Conservation (phyloP, 2,888 invertebrate species). For the Heterodera filipjevi region DNA sequence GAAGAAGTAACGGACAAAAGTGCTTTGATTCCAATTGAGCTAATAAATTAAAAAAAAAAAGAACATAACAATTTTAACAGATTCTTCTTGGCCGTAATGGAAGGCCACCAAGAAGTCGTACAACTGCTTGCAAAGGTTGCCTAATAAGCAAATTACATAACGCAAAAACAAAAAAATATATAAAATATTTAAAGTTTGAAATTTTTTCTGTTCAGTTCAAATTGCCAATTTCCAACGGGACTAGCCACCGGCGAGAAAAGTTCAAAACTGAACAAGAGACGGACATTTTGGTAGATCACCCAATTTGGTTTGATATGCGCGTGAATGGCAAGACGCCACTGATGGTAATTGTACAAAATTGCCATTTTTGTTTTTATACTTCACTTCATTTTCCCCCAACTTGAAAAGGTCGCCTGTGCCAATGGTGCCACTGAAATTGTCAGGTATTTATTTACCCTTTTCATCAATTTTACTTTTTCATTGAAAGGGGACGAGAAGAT, state of each 20-base stretch:
- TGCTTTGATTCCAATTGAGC: no score
- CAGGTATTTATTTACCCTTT: slow-evolving; percentile 69
- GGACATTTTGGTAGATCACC: slow-evolving; percentile 30
- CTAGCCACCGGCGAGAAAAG: not conserved
- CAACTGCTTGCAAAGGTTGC: slow-evolving; percentile 47
- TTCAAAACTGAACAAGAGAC: not conserved
- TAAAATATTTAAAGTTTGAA: no score
- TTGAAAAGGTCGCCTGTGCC: slow-evolving; percentile 42
- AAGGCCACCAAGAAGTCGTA: slow-evolving; percentile 52
- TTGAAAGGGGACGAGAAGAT: no score
- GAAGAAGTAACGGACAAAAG: not conserved
- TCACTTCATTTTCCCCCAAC: not conserved
- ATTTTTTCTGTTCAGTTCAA: slow-evolving; percentile 39
- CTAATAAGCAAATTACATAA: not conserved
- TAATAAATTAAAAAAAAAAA: no score
- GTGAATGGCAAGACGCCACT: slow-evolving; percentile 60
- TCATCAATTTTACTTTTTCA: no score
- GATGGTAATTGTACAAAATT: slow-evolving; percentile 46
- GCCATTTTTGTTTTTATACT: not conserved
- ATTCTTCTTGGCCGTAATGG: slow-evolving; percentile 80
- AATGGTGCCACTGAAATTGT: slow-evolving; percentile 40
- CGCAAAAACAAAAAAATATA: no score
- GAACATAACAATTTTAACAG: not conserved
- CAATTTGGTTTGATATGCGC: slow-evolving; percentile 61
- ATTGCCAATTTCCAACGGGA: slow-evolving; percentile 32